Evolutionary conservation across 2,888 invertebrate species (phyloP).

Genomic region (Drosophila mimica): DNA sequence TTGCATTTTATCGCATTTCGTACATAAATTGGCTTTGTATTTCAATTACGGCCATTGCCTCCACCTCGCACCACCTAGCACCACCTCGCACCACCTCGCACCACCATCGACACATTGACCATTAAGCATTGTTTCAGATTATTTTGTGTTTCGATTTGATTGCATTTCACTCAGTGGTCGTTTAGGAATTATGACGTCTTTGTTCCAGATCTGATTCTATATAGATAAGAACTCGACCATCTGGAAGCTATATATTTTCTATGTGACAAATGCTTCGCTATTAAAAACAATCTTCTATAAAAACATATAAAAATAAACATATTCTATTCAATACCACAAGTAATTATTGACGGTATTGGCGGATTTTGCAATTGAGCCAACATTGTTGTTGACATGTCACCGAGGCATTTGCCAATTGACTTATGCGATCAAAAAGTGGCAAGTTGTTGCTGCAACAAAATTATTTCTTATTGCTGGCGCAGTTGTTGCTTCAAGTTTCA

Average conservation of each 20-base stretch:
- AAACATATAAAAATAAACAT: neutral
- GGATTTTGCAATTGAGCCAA: constrained; percentile 31
- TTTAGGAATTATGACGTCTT: neutral
- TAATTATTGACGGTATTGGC: neutral
- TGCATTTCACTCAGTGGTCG: constrained; percentile 20
- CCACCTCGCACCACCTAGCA: neutral
- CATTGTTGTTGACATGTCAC: constrained; percentile 38
- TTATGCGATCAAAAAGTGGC: constrained; percentile 26
- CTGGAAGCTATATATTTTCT: neutral
- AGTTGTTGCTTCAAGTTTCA: constrained; percentile 5
- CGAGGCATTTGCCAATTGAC: constrained; percentile 35
- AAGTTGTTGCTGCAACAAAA: constrained; percentile 12
- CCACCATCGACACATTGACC: constrained; percentile 6
- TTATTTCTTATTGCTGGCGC: neutral
- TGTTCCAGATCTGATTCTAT: neutral
- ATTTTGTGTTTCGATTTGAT: constrained; percentile 34
- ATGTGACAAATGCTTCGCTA: neutral
- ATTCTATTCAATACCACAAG: neutral
- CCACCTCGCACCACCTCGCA: neutral
- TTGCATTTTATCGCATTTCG: constrained; percentile 66
- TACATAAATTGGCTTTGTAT: constrained; percentile 76
- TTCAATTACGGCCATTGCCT: constrained; percentile 66
- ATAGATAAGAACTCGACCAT: neutral
- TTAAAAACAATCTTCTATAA: neutral
- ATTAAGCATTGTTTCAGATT: constrained; percentile 9